Base-by-base conservation (phyloP, 2,888 invertebrate species). In the Candidula unifasciata region DNA sequence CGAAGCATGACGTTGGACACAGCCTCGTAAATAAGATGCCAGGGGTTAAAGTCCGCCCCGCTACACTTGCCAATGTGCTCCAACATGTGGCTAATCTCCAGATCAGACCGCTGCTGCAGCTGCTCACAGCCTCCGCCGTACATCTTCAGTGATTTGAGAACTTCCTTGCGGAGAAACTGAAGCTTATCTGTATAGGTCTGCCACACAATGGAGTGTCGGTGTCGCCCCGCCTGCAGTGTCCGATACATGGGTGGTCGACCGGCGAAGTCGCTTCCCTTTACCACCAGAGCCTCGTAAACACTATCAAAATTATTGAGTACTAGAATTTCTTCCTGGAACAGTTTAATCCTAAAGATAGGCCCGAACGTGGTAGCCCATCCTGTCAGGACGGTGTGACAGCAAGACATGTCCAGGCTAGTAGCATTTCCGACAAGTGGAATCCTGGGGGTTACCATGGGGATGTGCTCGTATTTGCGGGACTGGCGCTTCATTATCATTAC, bases 161-260 rank as follows among this genome's bases (percentile, higher is more conserved):
- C 89, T 80, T 82, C 88, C 78, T 90, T 90, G 44, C 91, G 82
- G 30, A 91, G 87, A 84, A 90, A 89, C 86, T 86, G 83, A n/a
- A 91, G 85, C 85, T 90, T 90, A 0, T 88, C 87, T 2, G 89
- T 90, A 82, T 90, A 91, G 0, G 90, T 90, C 85, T 91, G 91
- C 91, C 91, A 91, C 21, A 91, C 91, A 10, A 91, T 89, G 18
- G 90, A 90, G 69, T 90, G 87, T 64, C 82, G 84, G 79, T 88
- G 85, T 73, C 91, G 85, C 18, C 87, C 85, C 8, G 87, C 85
- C 35, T 88, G 87, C 24, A 86, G 85, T 5, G 91, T 91, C 13
- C 91, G 80, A 77, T 88, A 88, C 90, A 90, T 90, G 57, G 87
- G 87, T 3, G 91, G 91, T 27, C 91, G 87, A 0, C 92, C 92